Conservation (phyloP, 2,113 vertebrate species). For the Chaetodon trifascialis region DNA sequence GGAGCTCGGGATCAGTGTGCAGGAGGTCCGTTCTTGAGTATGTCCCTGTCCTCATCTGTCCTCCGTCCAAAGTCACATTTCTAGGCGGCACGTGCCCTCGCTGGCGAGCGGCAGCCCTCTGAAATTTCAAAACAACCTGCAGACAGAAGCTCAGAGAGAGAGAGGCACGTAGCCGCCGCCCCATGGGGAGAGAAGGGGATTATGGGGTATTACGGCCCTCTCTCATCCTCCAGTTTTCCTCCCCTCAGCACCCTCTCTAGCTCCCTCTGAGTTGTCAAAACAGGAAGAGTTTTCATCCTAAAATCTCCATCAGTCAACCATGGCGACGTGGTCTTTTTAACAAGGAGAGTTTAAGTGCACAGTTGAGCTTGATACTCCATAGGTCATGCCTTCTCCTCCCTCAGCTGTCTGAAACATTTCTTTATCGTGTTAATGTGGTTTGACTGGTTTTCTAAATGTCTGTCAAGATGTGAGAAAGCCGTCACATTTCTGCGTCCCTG, state of each 20-base stretch:
- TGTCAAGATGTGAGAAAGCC: not conserved
- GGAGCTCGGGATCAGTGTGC: not conserved
- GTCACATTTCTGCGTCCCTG: constrained; percentile 23
- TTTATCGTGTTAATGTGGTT: not conserved
- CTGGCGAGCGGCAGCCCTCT: not conserved
- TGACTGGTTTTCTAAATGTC: constrained; percentile 4
- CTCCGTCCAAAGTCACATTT: constrained; percentile 49
- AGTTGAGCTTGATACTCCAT: not conserved
- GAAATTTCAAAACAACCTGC: constrained; percentile 56
- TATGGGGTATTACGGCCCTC: constrained; percentile 62
- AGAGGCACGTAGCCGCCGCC: constrained; percentile 6
- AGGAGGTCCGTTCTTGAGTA: not conserved
- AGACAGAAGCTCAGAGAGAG: not conserved
- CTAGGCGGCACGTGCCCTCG: constrained; percentile 34
- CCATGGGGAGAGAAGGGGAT: constrained; percentile 56
- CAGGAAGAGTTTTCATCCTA: constrained; percentile 3
- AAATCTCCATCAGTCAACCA: not conserved
- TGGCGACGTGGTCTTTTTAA: not conserved
- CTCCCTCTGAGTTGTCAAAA: constrained; percentile 18
- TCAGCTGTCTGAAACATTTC: not conserved
- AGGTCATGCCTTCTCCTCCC: not conserved
- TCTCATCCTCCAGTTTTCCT: constrained; percentile 65
- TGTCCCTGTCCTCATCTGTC: constrained; percentile 32
- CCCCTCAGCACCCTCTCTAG: constrained; percentile 37
- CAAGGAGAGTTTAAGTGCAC: not conserved